Conservation (phyloP, 1,140 invertebrate species). For the Megathymus violae region DNA sequence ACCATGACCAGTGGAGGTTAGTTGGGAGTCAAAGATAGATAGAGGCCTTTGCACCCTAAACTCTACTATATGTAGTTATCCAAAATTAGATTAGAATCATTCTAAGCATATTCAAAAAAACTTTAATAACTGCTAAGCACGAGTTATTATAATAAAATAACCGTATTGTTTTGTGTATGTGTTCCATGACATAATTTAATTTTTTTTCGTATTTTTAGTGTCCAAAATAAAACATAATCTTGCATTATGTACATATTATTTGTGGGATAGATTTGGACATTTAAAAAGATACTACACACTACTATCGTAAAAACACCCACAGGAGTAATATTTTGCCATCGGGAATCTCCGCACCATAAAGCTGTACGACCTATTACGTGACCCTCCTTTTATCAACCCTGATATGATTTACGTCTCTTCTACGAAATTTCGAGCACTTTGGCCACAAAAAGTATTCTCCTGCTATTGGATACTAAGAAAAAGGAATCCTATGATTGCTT, state of each 20-base stretch:
- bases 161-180: too few species aligned
- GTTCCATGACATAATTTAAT: too few species aligned
- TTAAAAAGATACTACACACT: neutral
- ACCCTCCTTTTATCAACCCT: conserved; percentile 32
- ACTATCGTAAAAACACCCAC: conserved; percentile 5
- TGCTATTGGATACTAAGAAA: conserved; percentile 10
- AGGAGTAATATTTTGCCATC: conserved; percentile 7
- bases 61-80: too few species aligned
- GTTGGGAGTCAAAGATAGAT: too few species aligned
- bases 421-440: conserved; percentile 18
- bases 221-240: neutral
- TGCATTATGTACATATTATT: neutral
- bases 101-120: too few species aligned
- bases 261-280: neutral
- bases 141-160: too few species aligned
- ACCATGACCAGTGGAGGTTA: too few species aligned
- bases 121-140: too few species aligned
- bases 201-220: neutral
- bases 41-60: too few species aligned
- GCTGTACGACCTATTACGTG: conserved; percentile 28
- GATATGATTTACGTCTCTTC: conserved; percentile 29
- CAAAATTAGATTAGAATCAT: too few species aligned
- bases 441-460: conserved; percentile 19
- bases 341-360: conserved; percentile 18
- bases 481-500: conserved; percentile 10